Evolutionary conservation across 2,888 invertebrate species (phyloP), one percentile per base, ranked within the genome.

Genomic region (Hedychridium roseum): DNA sequence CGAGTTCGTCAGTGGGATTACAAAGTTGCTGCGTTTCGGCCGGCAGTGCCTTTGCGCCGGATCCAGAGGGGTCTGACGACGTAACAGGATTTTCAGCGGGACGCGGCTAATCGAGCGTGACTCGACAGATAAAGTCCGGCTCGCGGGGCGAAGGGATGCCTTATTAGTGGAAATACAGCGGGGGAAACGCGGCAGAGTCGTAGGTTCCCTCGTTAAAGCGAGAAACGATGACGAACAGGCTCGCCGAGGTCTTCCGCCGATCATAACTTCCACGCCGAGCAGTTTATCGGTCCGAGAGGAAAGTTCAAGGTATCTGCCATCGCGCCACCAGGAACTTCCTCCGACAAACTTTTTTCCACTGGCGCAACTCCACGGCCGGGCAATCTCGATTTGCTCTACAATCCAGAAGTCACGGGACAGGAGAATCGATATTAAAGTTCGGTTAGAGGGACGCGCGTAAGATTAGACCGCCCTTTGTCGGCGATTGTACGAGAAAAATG

Each of bases 41-140:
- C 32, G 9, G 32, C 17, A 9, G 2, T 17, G 14, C 32, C 31
- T 31, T 31, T 15, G 12, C 15, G 14, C 32, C 4, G 16, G 32
- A 32, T 32, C 32, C n/a, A n/a, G n/a, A 32, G 14, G 16, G 32
- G 32, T 32, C 28, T 32, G 32, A 9, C 32, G 14, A 32, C n/a
- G n/a, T 32, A 32, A 32, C 14, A 16, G 32, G 32, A 32, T 32
- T 32, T 32, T 17, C 32, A 16, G 17, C 32, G 14, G 14, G 16
- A 16, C 32, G 15, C 16, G 32, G 32, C 15, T 16, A 32, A 32
- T 32, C 32, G 32, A 32, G 16, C 17, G 32, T 16, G 16, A 9
- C 16, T n/a, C 16, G 16, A 17, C 15, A 4, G 23, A 23, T 6
- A 16, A 9, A 15, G 32, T 17, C 17, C 16, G 14, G 1, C 4